Conservation (phyloP, 1,140 invertebrate species). For the Yoshiicerus persimilis region DNA sequence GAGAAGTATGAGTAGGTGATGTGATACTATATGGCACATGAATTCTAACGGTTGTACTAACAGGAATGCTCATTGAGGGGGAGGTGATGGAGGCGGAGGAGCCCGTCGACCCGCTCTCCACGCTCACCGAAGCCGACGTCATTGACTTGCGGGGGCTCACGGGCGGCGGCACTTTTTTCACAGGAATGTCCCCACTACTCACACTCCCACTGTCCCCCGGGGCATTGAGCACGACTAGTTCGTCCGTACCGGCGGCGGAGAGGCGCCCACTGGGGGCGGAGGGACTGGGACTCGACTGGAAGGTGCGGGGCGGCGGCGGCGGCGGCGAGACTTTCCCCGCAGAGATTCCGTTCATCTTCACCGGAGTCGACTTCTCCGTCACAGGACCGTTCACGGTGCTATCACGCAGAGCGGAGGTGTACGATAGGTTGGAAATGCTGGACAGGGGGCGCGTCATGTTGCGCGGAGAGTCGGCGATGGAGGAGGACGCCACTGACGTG, state of each 20-base stretch:
- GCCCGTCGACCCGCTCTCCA: background rate
- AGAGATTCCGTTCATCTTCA: conserved; percentile 36
- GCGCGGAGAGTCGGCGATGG: conserved; percentile 19
- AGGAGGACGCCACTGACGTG: conserved; percentile 26
- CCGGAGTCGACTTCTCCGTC: background rate
- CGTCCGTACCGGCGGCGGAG: background rate
- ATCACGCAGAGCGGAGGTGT: conserved; percentile 11
- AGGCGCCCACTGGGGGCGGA: background rate
- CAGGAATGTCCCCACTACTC: background rate
- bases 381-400: background rate
- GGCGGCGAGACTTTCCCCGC: background rate
- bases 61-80: conserved; percentile 31
- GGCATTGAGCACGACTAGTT: background rate
- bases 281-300: background rate
- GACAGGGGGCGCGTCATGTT: conserved; percentile 28
- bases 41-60: conserved; percentile 40
- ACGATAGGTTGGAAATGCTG: conserved; percentile 36
- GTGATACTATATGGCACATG: conserved; percentile 45
- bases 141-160: conserved; percentile 25
- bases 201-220: background rate
- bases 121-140: background rate
- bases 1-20: background rate
- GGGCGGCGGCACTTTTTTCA: conserved; percentile 21
- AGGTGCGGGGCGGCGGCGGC: background rate
- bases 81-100: conserved; percentile 7